Percentiles rank a stretch among this genome's conserved stretches.
phyloP scores from a whole-genome alignment of 1,140 invertebrate genomes.

The Callitettix versicolor region DNA sequence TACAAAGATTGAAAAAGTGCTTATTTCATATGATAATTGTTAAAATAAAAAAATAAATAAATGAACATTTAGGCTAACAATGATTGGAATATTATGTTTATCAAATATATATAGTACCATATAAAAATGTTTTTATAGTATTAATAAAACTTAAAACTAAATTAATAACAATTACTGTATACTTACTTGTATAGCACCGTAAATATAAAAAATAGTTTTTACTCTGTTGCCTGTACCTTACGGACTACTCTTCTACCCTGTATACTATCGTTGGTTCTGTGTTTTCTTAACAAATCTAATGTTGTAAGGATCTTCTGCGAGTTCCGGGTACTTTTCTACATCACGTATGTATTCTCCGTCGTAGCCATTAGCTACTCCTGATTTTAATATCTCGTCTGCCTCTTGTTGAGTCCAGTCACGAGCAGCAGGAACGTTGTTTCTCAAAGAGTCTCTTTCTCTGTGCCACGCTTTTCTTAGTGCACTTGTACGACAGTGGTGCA shows the following conservation, averaged over 20 bases:
- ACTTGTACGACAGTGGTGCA: conserved; percentile 76
- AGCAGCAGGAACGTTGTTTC: conserved; percentile 65
- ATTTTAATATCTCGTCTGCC: conserved; percentile 77
- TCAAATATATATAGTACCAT: too few relatives aligned
- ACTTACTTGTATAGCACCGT: not conserved
- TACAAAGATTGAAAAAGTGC: too few relatives aligned
- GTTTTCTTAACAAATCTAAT: conserved; percentile 74
- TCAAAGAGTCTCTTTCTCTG: conserved; percentile 71
- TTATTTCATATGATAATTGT: too few relatives aligned
- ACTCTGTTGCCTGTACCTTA: conserved; percentile 3
- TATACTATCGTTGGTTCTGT: conserved; percentile 21
- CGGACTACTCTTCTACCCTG: conserved; percentile 9
- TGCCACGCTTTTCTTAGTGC: conserved; percentile 88
- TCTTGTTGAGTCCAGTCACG: conserved; percentile 52
- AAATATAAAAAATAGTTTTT: conserved; percentile 1
- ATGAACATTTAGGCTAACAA: too few relatives aligned
- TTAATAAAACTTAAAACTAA: too few relatives aligned
- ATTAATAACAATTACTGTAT: too few relatives aligned
- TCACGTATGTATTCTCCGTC: conserved; percentile 86
- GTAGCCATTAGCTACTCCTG: conserved; percentile 69
- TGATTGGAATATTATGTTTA: too few relatives aligned
- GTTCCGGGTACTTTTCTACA: conserved; percentile 75
- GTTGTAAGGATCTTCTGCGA: conserved; percentile 92
- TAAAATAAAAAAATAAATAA: too few relatives aligned
- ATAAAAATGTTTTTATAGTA: too few relatives aligned